Evolutionary conservation across 2,888 invertebrate genomes (phyloP), one percentile per base, ranked within the genome.

Genomic region (Glyphotaelius pellucidus): DNA sequence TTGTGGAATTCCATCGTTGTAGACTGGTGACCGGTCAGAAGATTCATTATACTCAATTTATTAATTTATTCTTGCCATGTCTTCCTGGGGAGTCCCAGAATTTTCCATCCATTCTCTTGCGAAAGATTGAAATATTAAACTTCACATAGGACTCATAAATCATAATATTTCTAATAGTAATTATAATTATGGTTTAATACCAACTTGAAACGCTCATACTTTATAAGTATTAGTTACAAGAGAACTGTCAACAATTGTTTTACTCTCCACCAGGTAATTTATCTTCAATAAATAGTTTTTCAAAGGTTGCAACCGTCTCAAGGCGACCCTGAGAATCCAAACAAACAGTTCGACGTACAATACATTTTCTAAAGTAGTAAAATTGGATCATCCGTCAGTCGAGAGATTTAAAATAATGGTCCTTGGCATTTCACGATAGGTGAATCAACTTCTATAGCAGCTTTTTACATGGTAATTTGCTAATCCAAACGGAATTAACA

Each of bases 401-500:
- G 83, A 83, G 83, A 83, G 35, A 25, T 32, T 67, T 9, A 25
- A 67, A 67, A 67, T 25, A 25, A n/a, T 35, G 35, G 35, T 83
- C 35, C 83, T 83, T 83, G 83, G 83, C 83, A 83, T 83, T 83
- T 83, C 32, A 25, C 83, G 35, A 83, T 83, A 83, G 83, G 83
- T 35, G 83, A 83, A 83, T 83, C 83, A 83, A 83, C 32, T 83
- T 83, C 32, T 83, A 35, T 83, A 83, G 35, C 9, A 35, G 32
- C 25, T 83, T 83, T 83, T 83, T 32, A 7, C 35, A 83, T 35
- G 25, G 19, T 32, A 47, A 86, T 86, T n/a, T 86, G 12, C n/a
- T 42, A 42, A 86, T 42, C 86, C 42, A 86, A 86, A 86, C n/a
- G 30, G 86, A 42, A 42, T 86, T 86, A 86, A 86, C 42, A 86